These are phyloP conservation scores for Cheirogaleus major DNA, from an alignment of 2,797 vertebrate species.

Conservation along the genomic window DNA sequence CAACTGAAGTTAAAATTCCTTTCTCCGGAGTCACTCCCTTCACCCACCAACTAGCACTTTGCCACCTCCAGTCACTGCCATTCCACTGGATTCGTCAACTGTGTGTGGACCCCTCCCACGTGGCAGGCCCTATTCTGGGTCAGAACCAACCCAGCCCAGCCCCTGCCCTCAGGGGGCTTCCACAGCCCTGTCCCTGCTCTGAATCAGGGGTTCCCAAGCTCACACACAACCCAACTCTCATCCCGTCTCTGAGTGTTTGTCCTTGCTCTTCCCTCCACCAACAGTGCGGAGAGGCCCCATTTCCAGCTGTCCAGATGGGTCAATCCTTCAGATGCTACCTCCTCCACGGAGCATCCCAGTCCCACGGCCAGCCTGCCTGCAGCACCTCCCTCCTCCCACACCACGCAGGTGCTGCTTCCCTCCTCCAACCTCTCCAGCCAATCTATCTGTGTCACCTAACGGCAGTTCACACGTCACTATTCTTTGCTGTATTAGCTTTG, in stretches of 20 bases:
- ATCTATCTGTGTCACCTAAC: neutral
- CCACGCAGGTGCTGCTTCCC: neutral
- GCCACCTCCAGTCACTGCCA: neutral
- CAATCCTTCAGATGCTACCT: neutral
- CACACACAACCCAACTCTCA: neutral
- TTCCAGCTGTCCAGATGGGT: neutral
- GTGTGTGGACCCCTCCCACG: neutral
- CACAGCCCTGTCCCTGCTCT: neutral
- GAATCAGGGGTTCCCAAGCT: neutral
- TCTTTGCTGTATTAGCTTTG: neutral
- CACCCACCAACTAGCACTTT: neutral
- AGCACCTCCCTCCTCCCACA: neutral
- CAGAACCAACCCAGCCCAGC: neutral
- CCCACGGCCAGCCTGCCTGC: neutral
- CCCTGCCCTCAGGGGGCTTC: neutral
- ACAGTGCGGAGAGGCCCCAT: neutral
- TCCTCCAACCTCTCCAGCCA: neutral
- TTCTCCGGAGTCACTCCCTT: neutral
- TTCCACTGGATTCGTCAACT: neutral
- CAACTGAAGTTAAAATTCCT: slow-evolving; percentile 41
- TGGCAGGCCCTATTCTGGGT: neutral
- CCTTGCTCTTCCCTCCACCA: neutral
- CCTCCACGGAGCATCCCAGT: neutral
- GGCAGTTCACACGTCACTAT: neutral
- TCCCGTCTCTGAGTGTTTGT: neutral